Base-by-base conservation (phyloP, 2,113 vertebrate species). In the Albula glossodonta region DNA sequence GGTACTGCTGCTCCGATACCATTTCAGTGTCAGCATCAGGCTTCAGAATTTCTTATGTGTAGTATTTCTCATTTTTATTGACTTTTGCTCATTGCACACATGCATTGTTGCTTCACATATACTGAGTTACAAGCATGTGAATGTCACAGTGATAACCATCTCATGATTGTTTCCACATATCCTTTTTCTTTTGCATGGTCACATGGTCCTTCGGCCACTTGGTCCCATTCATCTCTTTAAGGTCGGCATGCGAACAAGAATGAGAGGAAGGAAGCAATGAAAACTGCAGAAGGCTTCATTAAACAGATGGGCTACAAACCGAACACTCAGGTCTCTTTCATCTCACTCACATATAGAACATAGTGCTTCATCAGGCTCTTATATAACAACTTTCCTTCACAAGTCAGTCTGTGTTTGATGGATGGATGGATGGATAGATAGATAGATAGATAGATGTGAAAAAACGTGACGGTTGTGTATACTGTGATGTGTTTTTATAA, bases 211-310 rank as follows among this genome's bases (percentile, higher is more conserved):
- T 41, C 31, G 31, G 5, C 80, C 81, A 48, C 8, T 22, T 78
- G 57, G 83, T 51, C 31, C 41, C 60, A 66, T 77, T 8, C 41
- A 88, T 92, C 66, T 88, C 52, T 91, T 90, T 86, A 90, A 99
- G 97, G 97, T 56, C 97, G 95, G 87, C 90, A 96, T 48, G 97
- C 97, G 85, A 99, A 97, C 91, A 94, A 95, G 15, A 89, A 88
- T 10, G 97, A 99, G 89, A 96, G 97, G 89, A 97, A 96, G 89
- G 95, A 96, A 85, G 97, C 97, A 53, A 97, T 99, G 97, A 98
- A 97, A 90, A 97, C 96, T 1, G 97, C 97, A 0, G 97, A 97
- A 84, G 93, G 95, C 51, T 98, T 98, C 89, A 95, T 99, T 87
- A 89, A 94, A 87, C 94, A 97, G 93, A 98, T 98, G 97, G 96